phyloP scores from a whole-genome alignment of 2,888 invertebrate genomes.

The Abscondita cerata region DNA sequence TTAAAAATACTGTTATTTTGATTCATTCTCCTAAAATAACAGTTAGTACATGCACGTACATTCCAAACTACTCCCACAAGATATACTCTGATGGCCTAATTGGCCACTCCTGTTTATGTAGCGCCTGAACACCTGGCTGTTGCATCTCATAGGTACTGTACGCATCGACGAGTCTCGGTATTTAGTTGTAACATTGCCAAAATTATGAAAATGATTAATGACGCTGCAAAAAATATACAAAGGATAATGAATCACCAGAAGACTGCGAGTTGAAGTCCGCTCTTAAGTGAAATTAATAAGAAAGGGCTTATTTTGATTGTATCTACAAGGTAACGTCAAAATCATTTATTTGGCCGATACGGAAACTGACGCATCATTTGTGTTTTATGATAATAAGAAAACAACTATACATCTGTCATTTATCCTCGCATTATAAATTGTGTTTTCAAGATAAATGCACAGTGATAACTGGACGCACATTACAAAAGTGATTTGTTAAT shows the following conservation, averaged over 20 bases:
- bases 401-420: slow-evolving; percentile 1
- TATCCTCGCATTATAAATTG: slow-evolving; percentile 1
- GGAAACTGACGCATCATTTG: not conserved
- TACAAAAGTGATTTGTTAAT: slow-evolving; percentile 7
- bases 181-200: slow-evolving; percentile 44
- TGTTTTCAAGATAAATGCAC: slow-evolving; percentile 1
- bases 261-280: slow-evolving; percentile 8
- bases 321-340: slow-evolving; percentile 5
- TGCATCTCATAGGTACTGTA: slow-evolving; percentile 41
- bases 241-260: slow-evolving; percentile 2
- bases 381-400: slow-evolving; percentile 5
- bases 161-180: slow-evolving; percentile 23
- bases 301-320: slow-evolving; percentile 5
- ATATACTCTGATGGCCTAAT: slow-evolving; percentile 29
- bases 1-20: slow-evolving; percentile 10
- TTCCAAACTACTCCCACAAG: slow-evolving; percentile 32
- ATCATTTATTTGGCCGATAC: not conserved
- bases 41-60: slow-evolving; percentile 15
- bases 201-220: slow-evolving; percentile 44
- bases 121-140: slow-evolving; percentile 22
- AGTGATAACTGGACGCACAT: slow-evolving; percentile 1
- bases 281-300: slow-evolving; percentile 4
- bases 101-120: slow-evolving; percentile 30
- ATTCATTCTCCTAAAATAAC: slow-evolving; percentile 9
- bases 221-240: slow-evolving; percentile 22